Percentiles rank a stretch among this genome's conserved stretches.
Evolutionary conservation across 2,888 invertebrate species (phyloP).

Genomic region (Azorinus chamasolen): DNA sequence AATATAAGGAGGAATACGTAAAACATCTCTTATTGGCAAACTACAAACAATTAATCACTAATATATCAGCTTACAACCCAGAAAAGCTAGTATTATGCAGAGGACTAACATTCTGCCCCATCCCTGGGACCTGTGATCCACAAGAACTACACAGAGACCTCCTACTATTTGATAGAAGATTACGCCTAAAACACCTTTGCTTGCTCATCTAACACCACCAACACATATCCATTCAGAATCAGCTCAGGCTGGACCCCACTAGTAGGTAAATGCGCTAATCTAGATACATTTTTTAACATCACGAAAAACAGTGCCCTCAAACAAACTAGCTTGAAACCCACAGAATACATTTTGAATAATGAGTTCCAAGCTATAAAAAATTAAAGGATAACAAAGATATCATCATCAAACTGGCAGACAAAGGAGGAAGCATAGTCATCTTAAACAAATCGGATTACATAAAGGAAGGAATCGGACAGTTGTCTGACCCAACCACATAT

Average conservation of each 20-base stretch:
- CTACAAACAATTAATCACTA: too few species aligned
- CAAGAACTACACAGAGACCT: conserved; percentile 10
- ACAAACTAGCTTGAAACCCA: too few species aligned
- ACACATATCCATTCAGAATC: neutral
- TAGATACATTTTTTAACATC: neutral
- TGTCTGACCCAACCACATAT: too few species aligned
- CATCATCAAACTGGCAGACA: too few species aligned
- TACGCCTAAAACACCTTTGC: conserved; percentile 13
- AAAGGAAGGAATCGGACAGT: too few species aligned
- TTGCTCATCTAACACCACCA: neutral
- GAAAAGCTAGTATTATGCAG: conserved; percentile 10
- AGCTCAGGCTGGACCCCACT: conserved; percentile 15
- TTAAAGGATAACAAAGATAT: too few species aligned
- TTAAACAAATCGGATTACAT: too few species aligned
- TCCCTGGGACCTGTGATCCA: neutral
- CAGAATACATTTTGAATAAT: too few species aligned
- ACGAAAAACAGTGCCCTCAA: neutral
- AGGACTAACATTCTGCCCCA: conserved; percentile 15
- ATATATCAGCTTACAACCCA: neutral
- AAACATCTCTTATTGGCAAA: neutral
- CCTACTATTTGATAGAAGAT: conserved; percentile 7
- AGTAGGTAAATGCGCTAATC: conserved; percentile 14
- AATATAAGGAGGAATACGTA: too few species aligned
- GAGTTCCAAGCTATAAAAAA: too few species aligned
- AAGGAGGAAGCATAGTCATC: too few species aligned